Evolutionary conservation across 1,140 invertebrate species (phyloP).

Genomic region (Dendrolimus punctatus): DNA sequence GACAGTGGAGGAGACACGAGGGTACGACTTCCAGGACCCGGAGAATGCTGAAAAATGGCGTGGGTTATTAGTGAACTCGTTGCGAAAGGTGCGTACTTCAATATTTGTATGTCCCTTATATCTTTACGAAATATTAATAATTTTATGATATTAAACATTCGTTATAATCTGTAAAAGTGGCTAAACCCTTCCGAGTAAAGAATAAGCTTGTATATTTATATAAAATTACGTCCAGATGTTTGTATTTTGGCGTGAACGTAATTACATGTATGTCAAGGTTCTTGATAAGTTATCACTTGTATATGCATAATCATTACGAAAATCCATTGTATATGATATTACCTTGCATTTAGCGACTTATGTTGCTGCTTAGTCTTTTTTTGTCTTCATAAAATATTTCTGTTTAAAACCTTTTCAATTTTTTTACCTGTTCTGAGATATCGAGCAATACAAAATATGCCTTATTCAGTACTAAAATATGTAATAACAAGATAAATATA

Average conservation of each 20-base stretch:
- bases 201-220: background rate
- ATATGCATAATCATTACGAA: too few species aligned
- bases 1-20: conserved; percentile 75
- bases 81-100: conserved; percentile 76
- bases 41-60: conserved; percentile 93
- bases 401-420: too few species aligned
- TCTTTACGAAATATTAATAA: conserved; percentile 3
- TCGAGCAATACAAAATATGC: too few species aligned
- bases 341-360: too few species aligned
- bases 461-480: too few species aligned
- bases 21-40: conserved; percentile 90
- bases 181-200: background rate
- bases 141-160: background rate
- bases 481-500: too few species aligned
- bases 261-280: conserved; percentile 2
- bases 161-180: background rate
- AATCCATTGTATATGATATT: too few species aligned
- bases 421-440: too few species aligned
- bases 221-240: conserved; percentile 3
- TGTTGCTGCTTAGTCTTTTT: too few species aligned
- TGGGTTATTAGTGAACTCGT: conserved; percentile 86
- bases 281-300: conserved; percentile 5
- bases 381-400: too few species aligned
- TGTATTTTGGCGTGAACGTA: conserved; percentile 1
- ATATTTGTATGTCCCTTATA: background rate